Base-by-base conservation (phyloP, 2,888 invertebrate genomes). In the Hyles lineata region DNA sequence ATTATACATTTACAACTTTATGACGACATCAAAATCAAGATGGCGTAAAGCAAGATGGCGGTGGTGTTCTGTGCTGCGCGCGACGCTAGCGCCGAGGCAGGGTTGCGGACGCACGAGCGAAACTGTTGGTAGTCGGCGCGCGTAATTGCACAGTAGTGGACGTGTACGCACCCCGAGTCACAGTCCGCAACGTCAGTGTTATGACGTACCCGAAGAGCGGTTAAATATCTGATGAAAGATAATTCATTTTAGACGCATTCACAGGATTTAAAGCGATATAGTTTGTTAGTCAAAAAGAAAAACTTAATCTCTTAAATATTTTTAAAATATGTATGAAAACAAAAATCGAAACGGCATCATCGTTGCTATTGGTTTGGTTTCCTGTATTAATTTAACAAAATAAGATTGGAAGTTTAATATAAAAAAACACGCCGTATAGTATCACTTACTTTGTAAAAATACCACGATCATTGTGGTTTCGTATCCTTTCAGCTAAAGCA, bases 81-180 rank as follows among this genome's bases (percentile, higher is more conserved):
- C 60, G 97, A 96, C 75, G 96, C 96, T 74, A 97, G 91, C 77
- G 97, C 97, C 84, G 96, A 96, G 55, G 97, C 97, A 59, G 97
- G 97, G 74, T 97, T 97, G 82, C 97, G 96, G 81, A 98, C 96
- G 89, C 98, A 98, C 63, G 96, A 94, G 74, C 96, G 96, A 92
- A 97, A 98, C 85, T 97, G 97, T 76, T 96, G 95, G 89, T 97
- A 97, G 92, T 98, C 98, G 55, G 98, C 96, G 71, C 98, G 95
- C 6, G 98, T 98, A 81, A 98, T 97, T 71, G 98, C 97, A 90
- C 98, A 98, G 90, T 97, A 98, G 90, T 98, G 98, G 75, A 97
- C 96, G 86, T 97, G 96, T 70, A 96, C 96, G 89, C 98, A 98
- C 25, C 96, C 95, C 2, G 96, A 95, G 87, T 96, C 97, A 83